phyloP scores from a whole-genome alignment of 2,888 invertebrate species.

The Timandra comae region DNA sequence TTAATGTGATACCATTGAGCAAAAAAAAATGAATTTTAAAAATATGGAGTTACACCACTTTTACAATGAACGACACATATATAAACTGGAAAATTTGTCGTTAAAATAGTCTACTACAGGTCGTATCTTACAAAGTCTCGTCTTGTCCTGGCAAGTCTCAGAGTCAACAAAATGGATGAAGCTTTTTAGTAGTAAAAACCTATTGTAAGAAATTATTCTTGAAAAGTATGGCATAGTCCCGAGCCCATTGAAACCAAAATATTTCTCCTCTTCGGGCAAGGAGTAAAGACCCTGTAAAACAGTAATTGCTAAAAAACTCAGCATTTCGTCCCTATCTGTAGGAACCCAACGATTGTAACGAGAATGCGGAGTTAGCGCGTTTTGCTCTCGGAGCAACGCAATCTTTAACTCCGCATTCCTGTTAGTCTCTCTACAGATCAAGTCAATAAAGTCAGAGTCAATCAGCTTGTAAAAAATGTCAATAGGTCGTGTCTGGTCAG shows the following conservation, averaged over 20 bases:
- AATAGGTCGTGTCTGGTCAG: not conserved
- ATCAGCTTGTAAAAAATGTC: not conserved
- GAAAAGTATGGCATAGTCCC: constrained; percentile 11
- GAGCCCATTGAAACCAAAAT: constrained; percentile 6
- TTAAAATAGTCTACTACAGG: constrained; percentile 11
- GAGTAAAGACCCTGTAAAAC: constrained; percentile 22
- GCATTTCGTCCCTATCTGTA: constrained; percentile 19
- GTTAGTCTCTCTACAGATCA: no score
- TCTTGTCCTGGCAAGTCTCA: not conserved
- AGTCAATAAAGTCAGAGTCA: not conserved
- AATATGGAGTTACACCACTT: no score
- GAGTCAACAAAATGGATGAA: constrained; percentile 16
- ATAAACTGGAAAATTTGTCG: constrained; percentile 7
- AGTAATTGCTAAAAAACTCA: constrained; percentile 15
- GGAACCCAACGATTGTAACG: no score
- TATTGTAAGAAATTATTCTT: constrained; percentile 7
- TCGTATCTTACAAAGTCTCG: constrained; percentile 10
- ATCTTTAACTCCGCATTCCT: no score
- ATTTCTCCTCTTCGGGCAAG: no score
- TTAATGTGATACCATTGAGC: constrained; percentile 1
- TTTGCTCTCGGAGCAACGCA: not conserved
- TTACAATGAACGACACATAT: constrained; percentile 13
- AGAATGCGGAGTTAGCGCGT: not conserved
- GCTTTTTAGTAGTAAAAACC: constrained; percentile 8
- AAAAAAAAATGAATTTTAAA: no score